Evolutionary conservation across 2,888 invertebrate genomes (phyloP), one percentile per base, ranked within the genome.

Genomic region (Serripes groenlandicus): DNA sequence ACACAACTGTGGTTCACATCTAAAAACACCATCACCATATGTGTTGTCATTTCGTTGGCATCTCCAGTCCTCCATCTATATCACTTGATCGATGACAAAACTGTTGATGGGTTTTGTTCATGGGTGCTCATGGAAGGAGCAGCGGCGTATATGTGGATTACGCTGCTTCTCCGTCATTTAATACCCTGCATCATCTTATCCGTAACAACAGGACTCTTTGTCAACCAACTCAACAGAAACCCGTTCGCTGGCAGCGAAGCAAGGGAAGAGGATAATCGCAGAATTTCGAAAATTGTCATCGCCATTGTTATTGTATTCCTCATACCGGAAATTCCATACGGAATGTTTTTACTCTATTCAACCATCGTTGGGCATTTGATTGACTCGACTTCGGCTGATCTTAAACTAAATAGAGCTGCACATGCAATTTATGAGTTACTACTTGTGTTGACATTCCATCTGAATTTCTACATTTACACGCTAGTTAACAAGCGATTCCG

Each of bases 391-490:
- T 35, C 28, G 23, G 28, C 52, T 37, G 71, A 71, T 18, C 56
- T 71, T 56, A 34, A 71, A 26, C 11, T 23, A 71, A 58, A 71
- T 52, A n/a, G 82, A n/a, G 37, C 74, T 2, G 35, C 82, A 18
- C 85, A 85, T n/a, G 72, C 74, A 28, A 28, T 70, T 3, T 85
- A 85, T 26, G 85, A 85, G 56, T 15, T 85, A 9, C 30, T 69
- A 0, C 42, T 82, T 18, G 37, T 85, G 2, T n/a, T 85, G 1
- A 77, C 77, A 21, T 85, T 80, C 54, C 79, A 85, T 52, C 58
- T 75, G 21, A 85, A 85, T 56, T 85, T 85, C 58, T 85, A 81
- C 79, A 79, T 85, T 21, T 85, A 82, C 52, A 71, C 74, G 11
- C 28, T 78, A 7, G 60, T 85, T 56, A 68, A 79, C 7, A 60